These are phyloP conservation scores for Druon quercuslanigerum DNA, from an alignment of 1,140 invertebrate genomes.

Conservation along the genomic window DNA sequence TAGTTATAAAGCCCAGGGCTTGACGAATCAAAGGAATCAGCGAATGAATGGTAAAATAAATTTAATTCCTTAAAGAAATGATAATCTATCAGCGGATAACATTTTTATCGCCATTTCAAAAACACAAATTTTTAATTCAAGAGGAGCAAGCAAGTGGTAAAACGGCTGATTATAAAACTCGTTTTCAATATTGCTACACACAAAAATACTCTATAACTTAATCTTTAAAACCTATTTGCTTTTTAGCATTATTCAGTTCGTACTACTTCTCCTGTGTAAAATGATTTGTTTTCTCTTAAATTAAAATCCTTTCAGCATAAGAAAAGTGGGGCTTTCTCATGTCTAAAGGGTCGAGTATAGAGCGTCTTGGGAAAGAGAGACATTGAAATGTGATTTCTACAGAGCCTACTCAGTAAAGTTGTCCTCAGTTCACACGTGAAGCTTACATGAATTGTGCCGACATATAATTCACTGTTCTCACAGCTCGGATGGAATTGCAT, in stretches of 20 bases:
- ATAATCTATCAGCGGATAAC: no score
- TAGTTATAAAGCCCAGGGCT: no score
- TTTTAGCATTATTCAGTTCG: background rate
- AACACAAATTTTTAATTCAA: no score
- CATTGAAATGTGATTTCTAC: constrained; percentile 27
- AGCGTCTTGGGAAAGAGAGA: constrained; percentile 20
- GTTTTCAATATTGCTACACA: no score
- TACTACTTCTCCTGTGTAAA: background rate
- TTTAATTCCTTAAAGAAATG: no score
- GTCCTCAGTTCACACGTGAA: background rate
- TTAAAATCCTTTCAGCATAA: background rate
- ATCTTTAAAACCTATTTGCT: background rate
- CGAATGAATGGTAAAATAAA: no score
- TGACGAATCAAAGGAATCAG: no score
- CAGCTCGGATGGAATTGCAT: constrained; percentile 19
- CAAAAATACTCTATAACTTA: no score
- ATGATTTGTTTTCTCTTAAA: background rate
- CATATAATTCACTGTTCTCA: constrained; percentile 28
- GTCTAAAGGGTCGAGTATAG: background rate
- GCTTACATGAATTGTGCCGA: constrained; percentile 21
- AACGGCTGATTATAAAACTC: no score
- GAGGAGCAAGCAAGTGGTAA: no score
- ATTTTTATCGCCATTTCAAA: no score
- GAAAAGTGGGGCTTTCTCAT: background rate
- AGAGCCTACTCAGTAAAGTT: background rate